Conservation (phyloP, 2,888 invertebrate genomes). For the Luffia ferchaultella region DNA sequence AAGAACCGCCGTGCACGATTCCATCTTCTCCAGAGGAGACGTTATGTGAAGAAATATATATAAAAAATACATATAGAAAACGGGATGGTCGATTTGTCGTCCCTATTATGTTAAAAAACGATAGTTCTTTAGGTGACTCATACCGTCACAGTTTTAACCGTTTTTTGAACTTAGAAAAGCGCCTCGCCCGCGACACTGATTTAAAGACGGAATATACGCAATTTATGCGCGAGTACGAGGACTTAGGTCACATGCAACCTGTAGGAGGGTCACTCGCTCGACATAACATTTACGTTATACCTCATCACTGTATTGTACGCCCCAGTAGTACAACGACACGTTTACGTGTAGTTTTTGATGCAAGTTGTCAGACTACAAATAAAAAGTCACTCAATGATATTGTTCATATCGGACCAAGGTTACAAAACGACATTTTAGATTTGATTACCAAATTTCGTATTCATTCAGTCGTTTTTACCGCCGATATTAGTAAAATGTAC, state of each 20-base stretch:
- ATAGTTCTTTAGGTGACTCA: neutral
- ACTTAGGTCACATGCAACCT: conserved; percentile 7
- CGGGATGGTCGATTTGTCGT: conserved; percentile 8
- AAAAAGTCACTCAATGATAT: conserved; percentile 18
- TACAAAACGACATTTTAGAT: conserved; percentile 20
- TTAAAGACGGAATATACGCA: conserved; percentile 1
- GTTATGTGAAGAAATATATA: conserved; percentile 6
- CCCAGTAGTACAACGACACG: conserved; percentile 4
- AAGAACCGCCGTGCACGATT: conserved; percentile 3
- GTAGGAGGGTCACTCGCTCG: neutral
- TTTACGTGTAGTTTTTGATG: conserved; percentile 10
- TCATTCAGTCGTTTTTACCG: conserved; percentile 2
- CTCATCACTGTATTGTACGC: conserved; percentile 9
- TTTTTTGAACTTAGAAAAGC: neutral
- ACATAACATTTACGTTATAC: conserved; percentile 6
- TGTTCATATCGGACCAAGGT: conserved; percentile 17
- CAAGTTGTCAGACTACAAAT: conserved; percentile 6
- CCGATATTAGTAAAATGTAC: conserved; percentile 7
- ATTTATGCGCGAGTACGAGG: conserved; percentile 8
- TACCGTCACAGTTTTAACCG: neutral
- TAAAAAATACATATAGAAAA: neutral
- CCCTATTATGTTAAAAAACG: conserved; percentile 5
- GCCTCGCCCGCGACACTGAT: neutral
- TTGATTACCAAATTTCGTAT: conserved; percentile 16
- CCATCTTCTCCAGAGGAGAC: conserved; percentile 2